Conservation (phyloP, 2,113 vertebrate species). For the Rafetus swinhoei region DNA sequence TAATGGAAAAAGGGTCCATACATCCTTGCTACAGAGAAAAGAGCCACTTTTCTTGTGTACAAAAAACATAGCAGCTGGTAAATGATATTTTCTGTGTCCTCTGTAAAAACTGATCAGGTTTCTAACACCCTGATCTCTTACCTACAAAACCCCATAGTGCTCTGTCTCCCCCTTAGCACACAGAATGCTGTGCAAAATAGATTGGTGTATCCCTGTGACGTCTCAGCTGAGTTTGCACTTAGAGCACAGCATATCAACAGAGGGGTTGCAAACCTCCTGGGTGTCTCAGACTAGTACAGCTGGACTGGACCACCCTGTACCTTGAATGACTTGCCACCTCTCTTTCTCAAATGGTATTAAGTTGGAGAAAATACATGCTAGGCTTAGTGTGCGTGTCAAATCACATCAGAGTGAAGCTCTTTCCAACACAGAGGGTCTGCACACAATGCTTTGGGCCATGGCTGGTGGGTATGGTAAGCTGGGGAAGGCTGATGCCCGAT, state of each 20-base stretch:
- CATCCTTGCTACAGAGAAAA: background rate
- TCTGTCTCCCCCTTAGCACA: background rate
- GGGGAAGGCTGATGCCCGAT: too few species aligned
- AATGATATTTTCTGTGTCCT: conserved; percentile 37
- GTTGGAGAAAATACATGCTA: background rate
- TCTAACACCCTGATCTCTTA: conserved; percentile 59
- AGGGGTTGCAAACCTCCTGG: background rate
- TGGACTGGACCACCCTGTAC: background rate
- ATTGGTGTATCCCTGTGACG: conserved; percentile 69
- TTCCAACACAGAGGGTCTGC: background rate
- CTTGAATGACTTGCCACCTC: conserved; percentile 15
- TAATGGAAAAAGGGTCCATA: background rate
- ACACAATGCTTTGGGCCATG: background rate
- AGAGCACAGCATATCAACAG: conserved; percentile 34
- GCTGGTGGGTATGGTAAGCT: too few species aligned
- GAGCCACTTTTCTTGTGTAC: background rate
- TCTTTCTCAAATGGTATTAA: conserved; percentile 16
- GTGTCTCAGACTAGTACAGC: background rate
- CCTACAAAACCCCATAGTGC: conserved; percentile 45
- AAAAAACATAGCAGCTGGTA: conserved; percentile 23
- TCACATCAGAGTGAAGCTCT: conserved; percentile 4
- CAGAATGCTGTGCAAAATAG: background rate
- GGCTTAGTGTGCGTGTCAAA: conserved; percentile 14
- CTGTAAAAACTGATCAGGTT: background rate
- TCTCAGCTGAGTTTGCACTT: conserved; percentile 69